These are phyloP conservation scores for Drosophila pallidifrons DNA, from an alignment of 1,140 invertebrate species.

Conservation along the genomic window DNA sequence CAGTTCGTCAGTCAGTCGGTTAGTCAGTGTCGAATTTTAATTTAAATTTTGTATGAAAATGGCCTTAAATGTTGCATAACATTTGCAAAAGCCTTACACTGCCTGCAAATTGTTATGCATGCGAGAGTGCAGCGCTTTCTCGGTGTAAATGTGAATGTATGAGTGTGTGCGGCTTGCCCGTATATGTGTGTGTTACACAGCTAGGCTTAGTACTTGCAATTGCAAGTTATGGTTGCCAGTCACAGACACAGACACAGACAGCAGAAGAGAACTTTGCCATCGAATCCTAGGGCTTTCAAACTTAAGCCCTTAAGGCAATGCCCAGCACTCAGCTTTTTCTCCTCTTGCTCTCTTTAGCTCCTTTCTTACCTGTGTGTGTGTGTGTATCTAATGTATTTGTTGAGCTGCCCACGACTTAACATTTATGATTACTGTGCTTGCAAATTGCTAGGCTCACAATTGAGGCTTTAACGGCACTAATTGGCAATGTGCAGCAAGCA, in stretches of 20 bases:
- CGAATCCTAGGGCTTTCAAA: constrained; percentile 54
- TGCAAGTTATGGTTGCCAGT: constrained; percentile 69
- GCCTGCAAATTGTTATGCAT: constrained; percentile 72
- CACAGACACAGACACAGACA: constrained; percentile 24
- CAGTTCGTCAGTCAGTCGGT: constrained; percentile 14
- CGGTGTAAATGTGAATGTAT: constrained; percentile 6
- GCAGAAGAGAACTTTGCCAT: constrained; percentile 50
- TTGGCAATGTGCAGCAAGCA: constrained; percentile 42
- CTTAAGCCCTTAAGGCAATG: constrained; percentile 64
- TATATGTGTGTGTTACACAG: background rate
- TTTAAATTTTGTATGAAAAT: constrained; percentile 78
- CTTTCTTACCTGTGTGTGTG: background rate
- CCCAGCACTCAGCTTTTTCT: background rate
- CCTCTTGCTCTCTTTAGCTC: no score
- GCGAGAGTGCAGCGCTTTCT: constrained; percentile 21
- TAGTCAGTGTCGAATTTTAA: constrained; percentile 70
- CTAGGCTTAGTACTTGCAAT: constrained; percentile 58
- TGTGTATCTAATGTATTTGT: constrained; percentile 47
- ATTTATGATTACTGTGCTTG: constrained; percentile 62
- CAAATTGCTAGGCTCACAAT: constrained; percentile 49
- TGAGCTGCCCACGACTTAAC: constrained; percentile 47
- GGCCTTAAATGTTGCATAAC: constrained; percentile 75
- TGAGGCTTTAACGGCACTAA: constrained; percentile 51
- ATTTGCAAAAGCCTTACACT: constrained; percentile 50
- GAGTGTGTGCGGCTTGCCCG: background rate